phyloP scores from a whole-genome alignment of 2,888 invertebrate genomes.

The Sminthurides aquaticus region DNA sequence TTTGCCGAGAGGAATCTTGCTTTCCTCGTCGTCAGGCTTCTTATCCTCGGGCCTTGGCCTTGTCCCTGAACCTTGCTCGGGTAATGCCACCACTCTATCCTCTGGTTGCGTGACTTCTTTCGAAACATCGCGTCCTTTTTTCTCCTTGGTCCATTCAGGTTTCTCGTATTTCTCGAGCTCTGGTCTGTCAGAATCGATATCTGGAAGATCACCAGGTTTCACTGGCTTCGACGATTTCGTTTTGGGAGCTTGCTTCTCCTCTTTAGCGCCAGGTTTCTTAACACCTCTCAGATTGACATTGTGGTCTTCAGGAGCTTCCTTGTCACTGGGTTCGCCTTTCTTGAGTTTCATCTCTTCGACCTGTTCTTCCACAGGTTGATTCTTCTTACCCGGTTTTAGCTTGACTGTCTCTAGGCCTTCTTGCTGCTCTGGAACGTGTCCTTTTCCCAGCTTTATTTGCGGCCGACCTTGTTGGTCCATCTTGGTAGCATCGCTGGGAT shows the following conservation, averaged over 20 bases:
- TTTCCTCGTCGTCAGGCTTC: not conserved
- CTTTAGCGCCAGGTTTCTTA: not conserved
- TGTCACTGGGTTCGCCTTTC: not conserved
- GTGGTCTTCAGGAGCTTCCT: not conserved
- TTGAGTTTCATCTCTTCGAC: not conserved
- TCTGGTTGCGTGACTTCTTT: slow-evolving; percentile 23
- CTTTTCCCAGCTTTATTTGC: not conserved
- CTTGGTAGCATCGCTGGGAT: no score
- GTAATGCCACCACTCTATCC: not conserved
- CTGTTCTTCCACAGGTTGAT: slow-evolving; percentile 4
- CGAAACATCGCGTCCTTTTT: slow-evolving; percentile 24
- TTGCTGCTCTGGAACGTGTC: not conserved
- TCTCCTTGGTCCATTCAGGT: slow-evolving; percentile 35
- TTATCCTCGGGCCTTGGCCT: not conserved
- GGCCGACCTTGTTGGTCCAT: no score
- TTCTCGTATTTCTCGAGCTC: slow-evolving; percentile 29
- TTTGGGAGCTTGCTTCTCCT: not conserved
- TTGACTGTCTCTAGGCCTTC: slow-evolving; percentile 22
- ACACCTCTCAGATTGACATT: not conserved
- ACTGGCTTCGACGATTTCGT: not conserved
- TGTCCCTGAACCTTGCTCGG: not conserved
- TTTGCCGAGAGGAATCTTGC: not conserved
- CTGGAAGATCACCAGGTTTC: slow-evolving; percentile 4
- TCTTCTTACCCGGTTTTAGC: slow-evolving; percentile 44
- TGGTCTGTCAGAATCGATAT: slow-evolving; percentile 23